phyloP scores from a whole-genome alignment of 2,797 vertebrate genomes.

The Danionella dracula region DNA sequence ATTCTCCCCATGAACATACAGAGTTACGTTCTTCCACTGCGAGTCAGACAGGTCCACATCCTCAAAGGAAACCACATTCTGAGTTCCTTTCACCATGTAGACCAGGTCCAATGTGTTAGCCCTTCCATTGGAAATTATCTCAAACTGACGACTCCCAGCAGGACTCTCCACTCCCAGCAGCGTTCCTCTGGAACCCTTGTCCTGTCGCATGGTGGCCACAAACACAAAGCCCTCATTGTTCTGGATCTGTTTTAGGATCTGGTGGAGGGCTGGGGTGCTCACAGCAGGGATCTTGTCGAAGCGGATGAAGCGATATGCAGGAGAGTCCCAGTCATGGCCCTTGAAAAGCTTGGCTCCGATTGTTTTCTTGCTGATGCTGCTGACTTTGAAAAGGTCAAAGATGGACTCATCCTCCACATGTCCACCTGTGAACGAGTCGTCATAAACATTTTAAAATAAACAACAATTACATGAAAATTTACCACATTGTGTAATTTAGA shows the following conservation, averaged over 20 bases:
- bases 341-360: slow-evolving; percentile 89
- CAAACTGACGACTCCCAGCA: slow-evolving; percentile 79
- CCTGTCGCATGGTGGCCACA: slow-evolving; percentile 83
- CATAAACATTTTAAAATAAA: background rate
- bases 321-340: slow-evolving; percentile 75
- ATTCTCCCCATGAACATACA: slow-evolving; percentile 85
- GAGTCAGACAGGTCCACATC: slow-evolving; percentile 91
- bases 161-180: slow-evolving; percentile 81
- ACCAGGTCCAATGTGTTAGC: slow-evolving; percentile 90
- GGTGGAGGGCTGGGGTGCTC: slow-evolving; percentile 68
- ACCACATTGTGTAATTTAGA: too few relatives aligned
- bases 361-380: slow-evolving; percentile 86
- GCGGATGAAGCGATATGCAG: slow-evolving; percentile 89
- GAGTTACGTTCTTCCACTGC: slow-evolving; percentile 93
- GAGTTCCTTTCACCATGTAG: slow-evolving; percentile 82
- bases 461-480: too few relatives aligned
- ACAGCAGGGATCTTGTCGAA: slow-evolving; percentile 90
- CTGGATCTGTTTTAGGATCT: slow-evolving; percentile 74
- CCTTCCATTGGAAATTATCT: slow-evolving; percentile 88
- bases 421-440: slow-evolving; percentile 63
- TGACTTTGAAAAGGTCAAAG: slow-evolving; percentile 88
- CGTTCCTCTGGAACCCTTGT: slow-evolving; percentile 83
- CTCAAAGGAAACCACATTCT: slow-evolving; percentile 85
- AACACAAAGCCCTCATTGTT: slow-evolving; percentile 90
- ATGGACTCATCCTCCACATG: slow-evolving; percentile 75